phyloP scores from a whole-genome alignment of 2,797 vertebrate species.

The Periparus ater region DNA sequence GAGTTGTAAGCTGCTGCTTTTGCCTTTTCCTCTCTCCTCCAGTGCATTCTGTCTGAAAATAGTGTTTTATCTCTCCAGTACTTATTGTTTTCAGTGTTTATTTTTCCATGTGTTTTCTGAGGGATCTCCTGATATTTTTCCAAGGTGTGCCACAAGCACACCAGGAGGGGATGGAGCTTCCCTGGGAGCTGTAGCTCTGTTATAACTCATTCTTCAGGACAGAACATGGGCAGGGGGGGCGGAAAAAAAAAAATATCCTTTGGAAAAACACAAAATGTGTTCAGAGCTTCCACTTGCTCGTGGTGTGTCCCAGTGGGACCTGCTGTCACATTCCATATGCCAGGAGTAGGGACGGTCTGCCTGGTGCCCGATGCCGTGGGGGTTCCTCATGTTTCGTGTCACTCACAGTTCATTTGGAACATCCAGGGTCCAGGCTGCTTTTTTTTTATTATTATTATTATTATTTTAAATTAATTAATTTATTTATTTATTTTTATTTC shows the following conservation, averaged over 20 bases:
- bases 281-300: background rate
- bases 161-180: background rate
- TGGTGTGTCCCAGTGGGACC: background rate
- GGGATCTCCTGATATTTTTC: background rate
- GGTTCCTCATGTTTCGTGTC: background rate
- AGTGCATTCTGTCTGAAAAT: background rate
- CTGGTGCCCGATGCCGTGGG: background rate
- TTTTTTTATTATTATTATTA: no score
- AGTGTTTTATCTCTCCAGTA: background rate
- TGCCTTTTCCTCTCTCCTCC: background rate
- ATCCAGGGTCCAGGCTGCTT: background rate
- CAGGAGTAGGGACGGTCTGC: background rate
- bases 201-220: background rate
- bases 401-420: background rate
- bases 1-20: background rate
- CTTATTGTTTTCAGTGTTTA: background rate
- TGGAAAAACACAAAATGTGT: background rate
- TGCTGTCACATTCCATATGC: background rate
- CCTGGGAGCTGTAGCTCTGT: background rate
- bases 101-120: background rate
- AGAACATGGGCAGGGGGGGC: rapidly evolving
- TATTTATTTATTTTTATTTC: rapidly evolving
- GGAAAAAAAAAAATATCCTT: background rate
- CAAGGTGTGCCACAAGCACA: background rate
- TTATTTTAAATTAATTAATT: no score